These are phyloP conservation scores for Campylomormyrus tamandua DNA, from an alignment of 2,113 vertebrate genomes.

Conservation along the genomic window DNA sequence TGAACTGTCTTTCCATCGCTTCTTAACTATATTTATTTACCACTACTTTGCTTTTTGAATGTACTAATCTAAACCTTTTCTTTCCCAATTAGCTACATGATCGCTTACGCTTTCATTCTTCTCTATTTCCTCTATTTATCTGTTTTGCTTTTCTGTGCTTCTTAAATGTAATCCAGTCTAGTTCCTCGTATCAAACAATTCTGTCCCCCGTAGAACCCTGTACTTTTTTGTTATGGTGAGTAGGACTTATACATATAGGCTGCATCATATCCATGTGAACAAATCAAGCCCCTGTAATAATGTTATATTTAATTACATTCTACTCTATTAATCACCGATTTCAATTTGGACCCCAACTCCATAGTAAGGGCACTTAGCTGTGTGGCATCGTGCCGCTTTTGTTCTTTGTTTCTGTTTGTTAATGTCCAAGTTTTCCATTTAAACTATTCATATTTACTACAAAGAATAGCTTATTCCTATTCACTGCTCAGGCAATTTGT, in stretches of 20 bases:
- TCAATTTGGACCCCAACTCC: constrained; percentile 12
- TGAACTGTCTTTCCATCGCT: background rate
- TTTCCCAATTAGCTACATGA: too few species aligned
- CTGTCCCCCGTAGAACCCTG: background rate
- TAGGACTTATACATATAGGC: background rate
- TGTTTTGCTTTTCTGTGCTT: background rate
- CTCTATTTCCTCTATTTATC: background rate
- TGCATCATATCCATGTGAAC: background rate
- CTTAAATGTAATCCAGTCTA: background rate
- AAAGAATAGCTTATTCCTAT: background rate
- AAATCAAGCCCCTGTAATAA: background rate
- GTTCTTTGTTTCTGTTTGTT: background rate
- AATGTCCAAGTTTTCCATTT: background rate
- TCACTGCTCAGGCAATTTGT: background rate
- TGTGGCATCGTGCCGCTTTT: background rate
- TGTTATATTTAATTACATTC: background rate
- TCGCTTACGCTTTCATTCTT: background rate
- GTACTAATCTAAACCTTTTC: background rate
- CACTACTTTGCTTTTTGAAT: background rate
- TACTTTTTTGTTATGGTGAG: background rate
- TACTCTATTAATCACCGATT: background rate
- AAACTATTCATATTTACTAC: background rate
- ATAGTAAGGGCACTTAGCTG: background rate
- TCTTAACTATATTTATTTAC: background rate
- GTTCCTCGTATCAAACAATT: background rate